These are phyloP conservation scores for Ornithoptera priamus DNA, from an alignment of 2,888 invertebrate genomes.

Conservation along the genomic window DNA sequence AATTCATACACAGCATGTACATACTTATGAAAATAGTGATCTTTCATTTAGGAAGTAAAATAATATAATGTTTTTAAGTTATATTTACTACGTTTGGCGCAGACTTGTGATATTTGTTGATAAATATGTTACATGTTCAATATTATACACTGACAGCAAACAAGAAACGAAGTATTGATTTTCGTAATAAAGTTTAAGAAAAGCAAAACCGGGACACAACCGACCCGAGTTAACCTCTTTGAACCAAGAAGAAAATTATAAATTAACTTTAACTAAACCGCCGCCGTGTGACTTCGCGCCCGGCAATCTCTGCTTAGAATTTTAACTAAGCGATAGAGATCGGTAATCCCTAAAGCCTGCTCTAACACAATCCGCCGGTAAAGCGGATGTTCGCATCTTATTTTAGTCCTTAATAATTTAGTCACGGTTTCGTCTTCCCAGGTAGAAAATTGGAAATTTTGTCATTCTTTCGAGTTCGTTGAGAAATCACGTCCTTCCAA, in stretches of 20 bases:
- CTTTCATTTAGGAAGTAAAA: neutral
- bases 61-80: too few relatives aligned
- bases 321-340: slow-evolving; percentile 73
- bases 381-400: slow-evolving; percentile 71
- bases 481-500: slow-evolving; percentile 61
- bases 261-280: slow-evolving; percentile 67
- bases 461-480: slow-evolving; percentile 61
- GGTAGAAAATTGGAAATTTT: slow-evolving; percentile 79
- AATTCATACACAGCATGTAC: slow-evolving; percentile 7
- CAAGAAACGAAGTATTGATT: too few relatives aligned
- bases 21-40: slow-evolving; percentile 6
- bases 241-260: slow-evolving; percentile 53
- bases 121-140: neutral
- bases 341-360: slow-evolving; percentile 65
- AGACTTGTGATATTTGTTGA: neutral
- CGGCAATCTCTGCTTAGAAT: slow-evolving; percentile 65
- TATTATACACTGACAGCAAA: too few relatives aligned
- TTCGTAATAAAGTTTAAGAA: neutral
- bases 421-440: slow-evolving; percentile 70
- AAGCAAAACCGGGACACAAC: neutral
- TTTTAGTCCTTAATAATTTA: slow-evolving; percentile 74
- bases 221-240: slow-evolving; percentile 16
- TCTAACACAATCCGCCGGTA: slow-evolving; percentile 67
- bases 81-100: too few relatives aligned
- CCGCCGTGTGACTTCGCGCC: slow-evolving; percentile 62